Percentiles rank a stretch among this genome's conserved stretches.
phyloP scores from a whole-genome alignment of 2,113 vertebrate species.

The Peromyscus leucopus region DNA sequence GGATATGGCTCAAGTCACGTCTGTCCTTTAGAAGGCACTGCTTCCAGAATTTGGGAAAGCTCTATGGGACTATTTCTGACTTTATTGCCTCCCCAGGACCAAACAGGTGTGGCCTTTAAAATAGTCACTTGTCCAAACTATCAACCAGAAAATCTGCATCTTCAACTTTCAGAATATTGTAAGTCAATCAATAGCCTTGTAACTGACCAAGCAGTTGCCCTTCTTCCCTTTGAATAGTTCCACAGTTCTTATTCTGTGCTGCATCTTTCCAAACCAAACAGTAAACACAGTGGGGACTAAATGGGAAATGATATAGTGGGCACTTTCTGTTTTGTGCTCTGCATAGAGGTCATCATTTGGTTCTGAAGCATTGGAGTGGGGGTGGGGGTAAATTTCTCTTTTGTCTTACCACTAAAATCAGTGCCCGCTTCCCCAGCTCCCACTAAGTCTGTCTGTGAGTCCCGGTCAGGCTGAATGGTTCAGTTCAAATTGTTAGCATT shows the following conservation, averaged over 20 bases:
- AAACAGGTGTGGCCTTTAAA: background rate
- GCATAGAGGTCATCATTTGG: background rate
- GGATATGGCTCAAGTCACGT: background rate
- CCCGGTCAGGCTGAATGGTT: background rate
- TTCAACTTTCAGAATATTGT: background rate
- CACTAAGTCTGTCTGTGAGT: background rate
- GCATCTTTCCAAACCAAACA: background rate
- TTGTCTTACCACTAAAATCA: background rate
- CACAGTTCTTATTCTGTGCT: background rate
- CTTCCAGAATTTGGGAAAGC: background rate
- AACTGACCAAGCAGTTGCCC: background rate
- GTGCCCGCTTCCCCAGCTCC: background rate
- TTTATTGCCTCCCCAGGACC: background rate
- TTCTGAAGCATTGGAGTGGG: background rate
- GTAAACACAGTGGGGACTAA: background rate
- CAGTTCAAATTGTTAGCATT: background rate
- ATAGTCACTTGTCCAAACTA: background rate
- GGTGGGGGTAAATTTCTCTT: background rate
- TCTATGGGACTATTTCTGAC: background rate
- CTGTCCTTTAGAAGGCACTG: background rate
- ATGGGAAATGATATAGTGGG: background rate
- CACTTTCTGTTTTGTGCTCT: background rate
- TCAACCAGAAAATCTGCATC: background rate
- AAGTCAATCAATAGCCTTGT: background rate
- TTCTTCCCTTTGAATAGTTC: background rate